phyloP scores from a whole-genome alignment of 1,140 invertebrate species.

The Sinella curviseta region DNA sequence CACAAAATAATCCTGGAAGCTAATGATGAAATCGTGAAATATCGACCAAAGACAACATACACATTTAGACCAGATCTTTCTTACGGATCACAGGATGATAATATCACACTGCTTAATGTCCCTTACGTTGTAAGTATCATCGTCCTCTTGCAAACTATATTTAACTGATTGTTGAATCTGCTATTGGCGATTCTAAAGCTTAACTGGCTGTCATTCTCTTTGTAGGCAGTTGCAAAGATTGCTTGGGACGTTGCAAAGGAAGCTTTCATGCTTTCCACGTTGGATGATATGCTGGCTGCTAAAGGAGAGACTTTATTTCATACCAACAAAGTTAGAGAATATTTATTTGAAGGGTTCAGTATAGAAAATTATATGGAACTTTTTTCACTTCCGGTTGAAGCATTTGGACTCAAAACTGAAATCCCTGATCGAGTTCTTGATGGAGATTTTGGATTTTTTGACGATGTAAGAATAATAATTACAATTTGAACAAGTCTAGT shows the following conservation, averaged over 20 bases:
- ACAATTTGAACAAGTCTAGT: background rate
- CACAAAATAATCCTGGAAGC: conserved; percentile 47
- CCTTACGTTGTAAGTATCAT: conserved; percentile 50
- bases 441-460: conserved; percentile 48
- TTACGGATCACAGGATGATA: conserved; percentile 40
- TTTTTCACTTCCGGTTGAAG: conserved; percentile 38
- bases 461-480: conserved; percentile 43
- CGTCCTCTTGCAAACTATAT: background rate
- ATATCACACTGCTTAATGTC: conserved; percentile 48
- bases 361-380: conserved; percentile 49
- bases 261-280: conserved; percentile 38
- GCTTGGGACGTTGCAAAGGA: conserved; percentile 43
- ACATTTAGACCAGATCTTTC: conserved; percentile 47
- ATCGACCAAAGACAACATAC: conserved; percentile 48
- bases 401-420: conserved; percentile 37
- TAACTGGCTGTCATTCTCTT: background rate
- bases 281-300: conserved; percentile 42
- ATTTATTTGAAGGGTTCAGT: conserved; percentile 46
- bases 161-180: background rate
- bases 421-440: conserved; percentile 36
- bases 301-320: conserved; percentile 47
- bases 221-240: conserved; percentile 39
- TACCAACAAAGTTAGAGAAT: conserved; percentile 43
- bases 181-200: background rate
- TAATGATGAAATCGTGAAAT: conserved; percentile 44